Conservation (phyloP, 2,113 vertebrate genomes). For the Catharus minimus region DNA sequence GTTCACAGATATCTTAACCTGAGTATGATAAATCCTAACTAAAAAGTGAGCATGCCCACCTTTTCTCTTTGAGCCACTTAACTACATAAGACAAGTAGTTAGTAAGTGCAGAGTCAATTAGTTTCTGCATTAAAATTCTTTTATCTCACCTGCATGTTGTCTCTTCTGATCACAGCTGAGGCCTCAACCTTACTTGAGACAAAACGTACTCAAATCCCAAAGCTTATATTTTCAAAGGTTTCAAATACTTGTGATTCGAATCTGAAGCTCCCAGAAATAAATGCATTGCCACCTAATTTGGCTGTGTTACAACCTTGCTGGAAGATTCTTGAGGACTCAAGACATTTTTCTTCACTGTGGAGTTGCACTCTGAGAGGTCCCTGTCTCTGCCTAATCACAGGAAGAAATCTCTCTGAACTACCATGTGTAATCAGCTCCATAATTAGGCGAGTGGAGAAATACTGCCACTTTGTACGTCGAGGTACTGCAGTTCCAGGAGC, state of each 20-base stretch:
- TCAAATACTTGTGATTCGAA: background rate
- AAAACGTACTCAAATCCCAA: background rate
- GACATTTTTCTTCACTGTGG: background rate
- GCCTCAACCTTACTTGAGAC: background rate
- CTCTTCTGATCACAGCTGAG: background rate
- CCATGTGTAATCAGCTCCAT: background rate
- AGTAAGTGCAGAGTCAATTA: background rate
- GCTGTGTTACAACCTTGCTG: background rate
- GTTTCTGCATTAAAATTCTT: background rate
- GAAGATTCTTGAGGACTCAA: background rate
- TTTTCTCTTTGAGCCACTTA: background rate
- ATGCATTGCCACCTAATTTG: background rate
- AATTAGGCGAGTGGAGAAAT: background rate
- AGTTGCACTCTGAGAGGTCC: background rate
- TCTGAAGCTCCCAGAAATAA: background rate
- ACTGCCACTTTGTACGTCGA: background rate
- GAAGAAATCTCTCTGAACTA: background rate
- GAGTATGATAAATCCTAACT: background rate
- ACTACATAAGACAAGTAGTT: background rate
- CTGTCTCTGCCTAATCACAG: background rate
- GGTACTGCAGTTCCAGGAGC: background rate
- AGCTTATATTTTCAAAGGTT: background rate
- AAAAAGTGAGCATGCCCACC: background rate
- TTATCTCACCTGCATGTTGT: background rate
- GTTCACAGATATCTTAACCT: background rate